phyloP scores from a whole-genome alignment of 2,888 invertebrate genomes.

The Bugula neritina region DNA sequence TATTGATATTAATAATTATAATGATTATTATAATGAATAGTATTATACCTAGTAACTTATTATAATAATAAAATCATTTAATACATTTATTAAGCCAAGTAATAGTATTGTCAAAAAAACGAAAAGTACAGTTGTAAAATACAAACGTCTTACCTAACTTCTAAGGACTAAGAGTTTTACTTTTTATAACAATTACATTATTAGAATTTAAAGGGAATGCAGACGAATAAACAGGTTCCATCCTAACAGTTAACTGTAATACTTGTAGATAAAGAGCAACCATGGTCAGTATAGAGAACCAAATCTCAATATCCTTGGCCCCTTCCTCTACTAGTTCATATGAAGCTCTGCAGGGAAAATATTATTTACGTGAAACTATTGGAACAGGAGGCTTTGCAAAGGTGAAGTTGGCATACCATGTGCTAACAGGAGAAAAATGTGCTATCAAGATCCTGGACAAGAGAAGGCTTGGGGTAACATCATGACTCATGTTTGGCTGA shows the following conservation, averaged over 20 bases:
- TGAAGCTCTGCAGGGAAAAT: slow-evolving; percentile 59
- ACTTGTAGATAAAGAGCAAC: no score
- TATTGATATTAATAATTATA: no score
- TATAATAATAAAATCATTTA: not conserved
- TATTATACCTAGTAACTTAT: not conserved
- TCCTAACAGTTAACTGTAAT: no score
- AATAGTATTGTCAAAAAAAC: not conserved
- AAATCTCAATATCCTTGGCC: not conserved
- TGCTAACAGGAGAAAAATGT: slow-evolving; percentile 72
- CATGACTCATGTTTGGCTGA: no score
- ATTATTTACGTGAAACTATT: slow-evolving; percentile 66
- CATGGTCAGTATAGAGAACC: not conserved
- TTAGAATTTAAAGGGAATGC: no score
- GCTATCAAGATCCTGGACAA: slow-evolving; percentile 80
- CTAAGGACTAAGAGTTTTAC: no score
- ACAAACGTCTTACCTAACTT: no score
- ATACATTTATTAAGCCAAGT: not conserved
- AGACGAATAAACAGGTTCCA: no score
- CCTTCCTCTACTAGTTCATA: slow-evolving; percentile 27
- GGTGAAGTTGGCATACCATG: slow-evolving; percentile 71
- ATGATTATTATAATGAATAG: no score
- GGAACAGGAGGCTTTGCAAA: slow-evolving; percentile 74
- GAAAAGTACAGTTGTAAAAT: no score
- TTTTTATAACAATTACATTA: no score
- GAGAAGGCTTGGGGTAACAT: slow-evolving; percentile 61